Evolutionary conservation across 2,888 invertebrate genomes (phyloP), one percentile per base, ranked within the genome.

Genomic region (Megalurothrips usitatus): DNA sequence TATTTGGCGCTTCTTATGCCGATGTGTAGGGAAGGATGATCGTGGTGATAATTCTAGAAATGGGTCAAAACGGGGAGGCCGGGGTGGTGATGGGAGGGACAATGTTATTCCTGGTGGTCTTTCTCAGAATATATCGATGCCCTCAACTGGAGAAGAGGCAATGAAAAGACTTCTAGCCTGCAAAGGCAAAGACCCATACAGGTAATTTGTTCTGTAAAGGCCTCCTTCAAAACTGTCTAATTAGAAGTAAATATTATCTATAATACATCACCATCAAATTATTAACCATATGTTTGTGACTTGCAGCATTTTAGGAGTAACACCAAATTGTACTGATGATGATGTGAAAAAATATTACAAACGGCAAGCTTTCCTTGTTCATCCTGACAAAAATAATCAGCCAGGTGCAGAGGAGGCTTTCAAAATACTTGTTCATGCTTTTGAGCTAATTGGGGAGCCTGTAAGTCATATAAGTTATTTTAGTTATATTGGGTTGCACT

Each of bases 321-420:
- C 94, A 80, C 92, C 93, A 80, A 93, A 94, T 82, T 96, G 96
- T 87, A 92, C 94, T 19, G 97, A 97, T 86, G 97, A 97, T 84
- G 97, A 97, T 86, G 96, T 98, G 85, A 95, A 96, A 86, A 93
- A 95, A 85, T 97, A 97, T 89, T 98, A 97, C 88, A 94, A 96
- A 85, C 91, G 94, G 85, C 97, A 97, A 87, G 97, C 97, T 12
- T 94, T 97, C 85, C 90, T 98, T 68, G 97, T 98, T 63, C 98
- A 98, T 89, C 98, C 98, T 0, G 97, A 98, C 87, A 98, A 98
- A 89, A 98, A 97, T 87, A 94, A 94, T 86, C 96, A 96, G 87
- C 95, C 96, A 8, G 97, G 97, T 49, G 97, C 97, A 0, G 97
- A 97, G 86, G 97, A 98, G 88, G 97, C 97, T 63, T 98, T 97